Evolutionary conservation across 2,888 invertebrate genomes (phyloP).

Genomic region (Melieria crassipennis): DNA sequence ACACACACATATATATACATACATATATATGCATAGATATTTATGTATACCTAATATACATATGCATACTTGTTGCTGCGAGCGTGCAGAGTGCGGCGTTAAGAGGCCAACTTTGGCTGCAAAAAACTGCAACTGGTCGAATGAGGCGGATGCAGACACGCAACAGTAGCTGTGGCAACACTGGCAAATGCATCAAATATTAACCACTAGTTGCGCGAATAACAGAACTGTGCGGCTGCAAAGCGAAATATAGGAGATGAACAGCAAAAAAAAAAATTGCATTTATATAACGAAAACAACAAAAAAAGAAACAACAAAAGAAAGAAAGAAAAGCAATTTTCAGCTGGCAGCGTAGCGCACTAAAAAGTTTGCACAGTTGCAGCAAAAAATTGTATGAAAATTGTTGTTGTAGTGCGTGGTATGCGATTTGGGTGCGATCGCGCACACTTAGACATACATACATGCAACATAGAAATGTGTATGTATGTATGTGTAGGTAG

Average conservation of each 20-base stretch:
- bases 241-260: background rate
- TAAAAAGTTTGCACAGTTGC: no score
- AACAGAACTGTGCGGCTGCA: no score
- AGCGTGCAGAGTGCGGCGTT: background rate
- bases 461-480: background rate
- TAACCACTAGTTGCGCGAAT: slow-evolving; percentile 24
- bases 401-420: no score
- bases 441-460: background rate
- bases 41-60: no score
- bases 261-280: background rate
- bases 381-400: no score
- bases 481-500: background rate
- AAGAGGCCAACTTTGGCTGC: background rate
- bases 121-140: slow-evolving; percentile 5
- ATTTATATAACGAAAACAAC: background rate
- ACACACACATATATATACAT: background rate
- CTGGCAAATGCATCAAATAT: slow-evolving; percentile 13
- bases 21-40: background rate
- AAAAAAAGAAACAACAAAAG: slow-evolving; percentile 2
- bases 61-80: no score
- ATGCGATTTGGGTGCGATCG: no score
- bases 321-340: no score
- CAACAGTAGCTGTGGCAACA: background rate
- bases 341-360: background rate
- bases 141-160: background rate